Evolutionary conservation across 64 coral and sea anemone genomes (phyloP).

Genomic region (Platygyra sinensis): DNA sequence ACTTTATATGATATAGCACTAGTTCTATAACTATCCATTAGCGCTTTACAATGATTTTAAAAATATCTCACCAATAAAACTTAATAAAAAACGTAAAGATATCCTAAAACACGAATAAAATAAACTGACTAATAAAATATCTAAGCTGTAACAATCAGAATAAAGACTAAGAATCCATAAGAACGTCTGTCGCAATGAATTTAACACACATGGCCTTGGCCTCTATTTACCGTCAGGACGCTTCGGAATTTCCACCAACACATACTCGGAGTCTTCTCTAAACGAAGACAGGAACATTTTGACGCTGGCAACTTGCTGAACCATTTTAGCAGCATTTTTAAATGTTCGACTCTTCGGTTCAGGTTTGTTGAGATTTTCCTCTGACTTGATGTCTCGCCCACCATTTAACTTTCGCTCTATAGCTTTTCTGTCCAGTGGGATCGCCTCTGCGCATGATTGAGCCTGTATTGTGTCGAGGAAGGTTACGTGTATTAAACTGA

Average conservation of each 20-base stretch:
- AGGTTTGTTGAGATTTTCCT: neutral
- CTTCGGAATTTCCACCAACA: slow-evolving; percentile 14
- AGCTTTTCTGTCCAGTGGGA: neutral
- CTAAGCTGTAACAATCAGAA: too few species aligned
- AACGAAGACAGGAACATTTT: neutral
- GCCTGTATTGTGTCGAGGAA: neutral
- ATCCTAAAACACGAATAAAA: too few species aligned
- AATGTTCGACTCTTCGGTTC: neutral
- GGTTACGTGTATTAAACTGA: neutral
- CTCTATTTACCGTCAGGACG: neutral
- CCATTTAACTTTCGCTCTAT: neutral
- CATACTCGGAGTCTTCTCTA: slow-evolving; percentile 10
- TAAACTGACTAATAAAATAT: too few species aligned
- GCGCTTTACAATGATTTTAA: too few species aligned
- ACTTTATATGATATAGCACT: too few species aligned
- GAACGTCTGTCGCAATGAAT: too few species aligned
- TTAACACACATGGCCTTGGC: neutral
- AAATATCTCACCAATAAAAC: too few species aligned
- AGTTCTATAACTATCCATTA: too few species aligned
- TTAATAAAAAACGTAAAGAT: too few species aligned
- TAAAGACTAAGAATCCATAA: too few species aligned
- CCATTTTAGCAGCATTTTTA: neutral
- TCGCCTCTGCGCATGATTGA: neutral
- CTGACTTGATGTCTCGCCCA: neutral
- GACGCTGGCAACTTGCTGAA: neutral